Evolutionary conservation across 2,797 vertebrate genomes (phyloP).

Genomic region (Neostethus bicornis): DNA sequence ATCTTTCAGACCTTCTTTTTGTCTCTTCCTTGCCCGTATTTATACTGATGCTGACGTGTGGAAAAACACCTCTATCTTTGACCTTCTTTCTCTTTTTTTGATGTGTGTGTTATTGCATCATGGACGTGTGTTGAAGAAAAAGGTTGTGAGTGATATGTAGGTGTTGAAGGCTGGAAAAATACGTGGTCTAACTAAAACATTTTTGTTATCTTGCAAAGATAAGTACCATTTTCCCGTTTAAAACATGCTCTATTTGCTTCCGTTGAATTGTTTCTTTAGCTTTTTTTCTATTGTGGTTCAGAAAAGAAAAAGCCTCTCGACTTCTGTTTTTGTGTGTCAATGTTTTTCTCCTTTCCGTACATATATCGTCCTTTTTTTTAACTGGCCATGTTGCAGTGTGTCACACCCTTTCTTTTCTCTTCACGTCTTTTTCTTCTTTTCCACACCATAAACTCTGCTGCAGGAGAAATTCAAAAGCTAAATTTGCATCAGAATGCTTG

Average conservation of each 20-base stretch:
- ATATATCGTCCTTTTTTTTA: constrained; percentile 12
- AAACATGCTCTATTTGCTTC: neutral
- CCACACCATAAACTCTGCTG: constrained; percentile 11
- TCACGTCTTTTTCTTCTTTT: constrained; percentile 12
- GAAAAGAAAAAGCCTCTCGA: constrained; percentile 16
- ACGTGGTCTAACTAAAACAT: constrained; percentile 8
- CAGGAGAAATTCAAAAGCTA: constrained; percentile 14
- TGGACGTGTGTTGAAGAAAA: neutral
- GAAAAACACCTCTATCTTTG: constrained; percentile 60
- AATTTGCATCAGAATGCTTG: constrained; percentile 26
- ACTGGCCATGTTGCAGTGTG: constrained; percentile 2
- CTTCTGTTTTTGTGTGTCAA: constrained; percentile 1
- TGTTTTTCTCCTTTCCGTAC: neutral
- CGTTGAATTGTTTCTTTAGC: constrained; percentile 2
- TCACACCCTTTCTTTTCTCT: neutral
- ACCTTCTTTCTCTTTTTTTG: constrained; percentile 22
- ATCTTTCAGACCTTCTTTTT: constrained; percentile 57
- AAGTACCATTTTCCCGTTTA: constrained; percentile 1
- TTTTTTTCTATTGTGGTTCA: constrained; percentile 9
- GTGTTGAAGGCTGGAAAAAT: neutral
- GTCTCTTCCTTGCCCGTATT: constrained; percentile 56
- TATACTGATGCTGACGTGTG: constrained; percentile 57
- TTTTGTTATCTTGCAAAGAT: neutral
- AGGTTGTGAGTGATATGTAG: neutral
- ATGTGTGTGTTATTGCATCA: constrained; percentile 8